Conservation (phyloP, 2,113 vertebrate species). For the Cyprinodon tularosa region DNA sequence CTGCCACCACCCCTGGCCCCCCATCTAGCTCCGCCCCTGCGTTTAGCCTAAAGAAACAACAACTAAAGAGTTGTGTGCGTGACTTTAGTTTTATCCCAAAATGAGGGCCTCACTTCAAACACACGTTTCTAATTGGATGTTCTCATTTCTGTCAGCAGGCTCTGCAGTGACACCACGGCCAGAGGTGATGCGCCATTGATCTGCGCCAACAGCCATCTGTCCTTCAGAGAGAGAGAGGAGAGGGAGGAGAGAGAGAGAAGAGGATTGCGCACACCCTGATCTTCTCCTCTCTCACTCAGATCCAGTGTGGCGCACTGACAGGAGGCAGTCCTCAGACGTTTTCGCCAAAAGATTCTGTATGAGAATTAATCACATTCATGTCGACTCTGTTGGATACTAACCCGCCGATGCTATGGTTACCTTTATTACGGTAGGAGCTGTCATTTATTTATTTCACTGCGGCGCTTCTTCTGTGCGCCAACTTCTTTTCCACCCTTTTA, state of each 20-base stretch:
- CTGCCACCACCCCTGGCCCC: too few relatives aligned
- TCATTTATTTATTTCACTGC: neutral
- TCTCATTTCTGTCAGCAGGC: constrained; percentile 65
- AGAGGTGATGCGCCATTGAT: constrained; percentile 50
- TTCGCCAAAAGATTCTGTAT: constrained; percentile 82
- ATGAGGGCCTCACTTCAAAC: neutral
- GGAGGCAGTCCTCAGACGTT: constrained; percentile 74
- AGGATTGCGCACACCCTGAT: constrained; percentile 71
- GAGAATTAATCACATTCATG: constrained; percentile 92
- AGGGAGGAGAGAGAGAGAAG: constrained; percentile 40
- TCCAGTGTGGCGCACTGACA: constrained; percentile 62
- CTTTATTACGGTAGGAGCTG: constrained; percentile 92
- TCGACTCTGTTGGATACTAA: constrained; percentile 92
- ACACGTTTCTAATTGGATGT: constrained; percentile 44
- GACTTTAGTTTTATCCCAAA: neutral
- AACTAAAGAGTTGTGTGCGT: neutral
- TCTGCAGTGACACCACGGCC: constrained; percentile 42
- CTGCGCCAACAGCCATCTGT: constrained; percentile 70
- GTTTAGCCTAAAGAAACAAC: too few relatives aligned
- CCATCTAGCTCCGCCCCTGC: too few relatives aligned
- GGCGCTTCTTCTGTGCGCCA: neutral
- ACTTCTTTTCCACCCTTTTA: neutral
- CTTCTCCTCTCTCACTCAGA: constrained; percentile 67
- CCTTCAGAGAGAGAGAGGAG: constrained; percentile 51
- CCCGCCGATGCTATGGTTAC: constrained; percentile 98